Conservation (phyloP, 2,888 invertebrate genomes). For the Epinotia demarniana region DNA sequence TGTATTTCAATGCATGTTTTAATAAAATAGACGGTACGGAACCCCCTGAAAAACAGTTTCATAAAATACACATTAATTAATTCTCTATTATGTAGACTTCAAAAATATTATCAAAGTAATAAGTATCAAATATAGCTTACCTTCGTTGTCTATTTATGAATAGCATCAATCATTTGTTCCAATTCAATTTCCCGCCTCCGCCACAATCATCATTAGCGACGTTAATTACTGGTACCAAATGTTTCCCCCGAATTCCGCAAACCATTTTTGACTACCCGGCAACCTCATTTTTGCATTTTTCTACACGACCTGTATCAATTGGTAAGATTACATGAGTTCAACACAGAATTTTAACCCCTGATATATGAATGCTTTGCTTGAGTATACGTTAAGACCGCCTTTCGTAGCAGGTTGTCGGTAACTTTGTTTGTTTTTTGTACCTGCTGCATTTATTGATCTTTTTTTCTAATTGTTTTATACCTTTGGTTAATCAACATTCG, state of each 20-base stretch:
- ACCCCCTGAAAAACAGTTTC: too few relatives aligned
- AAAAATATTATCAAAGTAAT: too few relatives aligned
- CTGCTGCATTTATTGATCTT: background rate
- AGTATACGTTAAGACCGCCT: too few relatives aligned
- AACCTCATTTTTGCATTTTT: conserved; percentile 58
- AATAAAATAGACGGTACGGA: too few relatives aligned
- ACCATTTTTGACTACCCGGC: conserved; percentile 40
- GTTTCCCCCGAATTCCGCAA: conserved; percentile 64
- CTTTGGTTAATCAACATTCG: background rate
- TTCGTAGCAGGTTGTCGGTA: too few relatives aligned
- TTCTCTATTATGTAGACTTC: too few relatives aligned
- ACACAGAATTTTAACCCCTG: background rate
- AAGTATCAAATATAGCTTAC: background rate
- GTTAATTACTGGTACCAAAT: conserved; percentile 73
- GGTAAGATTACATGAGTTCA: background rate
- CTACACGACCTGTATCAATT: conserved; percentile 44
- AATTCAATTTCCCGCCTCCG: conserved; percentile 45
- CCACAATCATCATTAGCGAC: conserved; percentile 72
- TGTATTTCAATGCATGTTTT: too few relatives aligned
- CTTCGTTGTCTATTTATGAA: background rate
- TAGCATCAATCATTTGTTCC: conserved; percentile 33
- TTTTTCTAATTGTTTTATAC: background rate
- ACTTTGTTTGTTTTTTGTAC: too few relatives aligned
- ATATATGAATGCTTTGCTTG: too few relatives aligned
- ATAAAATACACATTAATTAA: too few relatives aligned